These are phyloP conservation scores for Channa argus DNA, from an alignment of 2,113 vertebrate species.

Conservation along the genomic window DNA sequence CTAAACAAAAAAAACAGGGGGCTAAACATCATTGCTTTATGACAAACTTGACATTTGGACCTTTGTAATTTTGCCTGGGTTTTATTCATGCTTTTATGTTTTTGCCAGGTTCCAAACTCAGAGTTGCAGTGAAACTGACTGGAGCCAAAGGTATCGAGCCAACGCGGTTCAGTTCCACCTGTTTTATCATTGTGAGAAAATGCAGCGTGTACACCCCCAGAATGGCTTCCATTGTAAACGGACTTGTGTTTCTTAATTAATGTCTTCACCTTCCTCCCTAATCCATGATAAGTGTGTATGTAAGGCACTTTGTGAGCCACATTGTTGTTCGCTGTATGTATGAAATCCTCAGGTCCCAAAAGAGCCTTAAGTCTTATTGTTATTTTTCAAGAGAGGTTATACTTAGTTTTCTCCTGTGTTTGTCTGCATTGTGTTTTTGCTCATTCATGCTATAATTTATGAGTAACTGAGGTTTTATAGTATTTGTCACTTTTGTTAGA, in stretches of 20 bases:
- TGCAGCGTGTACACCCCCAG: slow-evolving; percentile 28
- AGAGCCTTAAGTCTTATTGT: slow-evolving; percentile 83
- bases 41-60: slow-evolving; percentile 55
- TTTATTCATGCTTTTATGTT: slow-evolving; percentile 53
- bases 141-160: slow-evolving; percentile 68
- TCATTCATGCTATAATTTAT: slow-evolving; percentile 41
- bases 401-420: slow-evolving; percentile 54
- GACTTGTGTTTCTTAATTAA: slow-evolving; percentile 55
- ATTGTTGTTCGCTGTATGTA: slow-evolving; percentile 67
- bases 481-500: slow-evolving; percentile 29
- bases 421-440: slow-evolving; percentile 35
- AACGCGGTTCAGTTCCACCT: slow-evolving; percentile 40
- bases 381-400: slow-evolving; percentile 56
- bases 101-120: slow-evolving; percentile 19
- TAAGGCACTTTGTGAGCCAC: slow-evolving; percentile 43
- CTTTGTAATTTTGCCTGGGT: slow-evolving; percentile 62
- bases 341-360: slow-evolving; percentile 85
- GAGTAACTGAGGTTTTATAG: slow-evolving; percentile 17
- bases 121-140: slow-evolving; percentile 59
- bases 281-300: slow-evolving; percentile 54
- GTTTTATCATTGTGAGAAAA: slow-evolving; percentile 44
- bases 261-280: slow-evolving; percentile 55
- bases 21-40: slow-evolving; percentile 47
- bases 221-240: slow-evolving; percentile 58
- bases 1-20: not conserved